Percentiles rank a stretch among this genome's conserved stretches.
phyloP scores from a whole-genome alignment of 1,140 invertebrate genomes.

The Drosophila navojoa region DNA sequence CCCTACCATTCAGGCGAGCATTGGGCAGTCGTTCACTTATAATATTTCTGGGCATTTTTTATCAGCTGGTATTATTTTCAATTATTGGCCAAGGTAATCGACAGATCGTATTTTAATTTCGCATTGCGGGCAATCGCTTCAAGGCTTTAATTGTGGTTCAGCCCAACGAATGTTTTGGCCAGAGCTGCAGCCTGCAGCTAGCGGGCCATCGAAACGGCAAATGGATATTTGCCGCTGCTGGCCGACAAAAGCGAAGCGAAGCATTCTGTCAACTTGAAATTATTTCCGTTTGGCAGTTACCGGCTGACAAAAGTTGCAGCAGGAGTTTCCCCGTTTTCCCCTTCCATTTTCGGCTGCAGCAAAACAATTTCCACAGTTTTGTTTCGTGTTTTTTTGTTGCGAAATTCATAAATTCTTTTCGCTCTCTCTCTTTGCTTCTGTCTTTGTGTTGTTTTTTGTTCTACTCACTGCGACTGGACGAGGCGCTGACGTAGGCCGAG shows the following conservation, averaged over 20 bases:
- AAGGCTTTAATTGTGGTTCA: slow-evolving; percentile 20
- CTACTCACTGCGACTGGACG: slow-evolving; percentile 85
- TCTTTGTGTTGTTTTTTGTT: neutral
- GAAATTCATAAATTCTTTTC: neutral
- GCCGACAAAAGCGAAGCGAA: slow-evolving; percentile 20
- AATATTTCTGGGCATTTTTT: neutral
- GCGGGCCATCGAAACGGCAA: slow-evolving; percentile 41
- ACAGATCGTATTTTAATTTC: slow-evolving; percentile 43
- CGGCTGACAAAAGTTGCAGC: slow-evolving; percentile 37
- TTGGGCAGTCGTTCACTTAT: too few species aligned
- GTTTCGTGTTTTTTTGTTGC: neutral
- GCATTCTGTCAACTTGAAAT: slow-evolving; percentile 36
- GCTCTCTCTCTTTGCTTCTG: neutral
- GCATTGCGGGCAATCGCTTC: slow-evolving; percentile 27
- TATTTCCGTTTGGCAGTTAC: slow-evolving; percentile 41
- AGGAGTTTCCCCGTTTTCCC: neutral
- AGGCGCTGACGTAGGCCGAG: slow-evolving; percentile 88
- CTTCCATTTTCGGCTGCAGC: too few species aligned
- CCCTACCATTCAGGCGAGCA: too few species aligned
- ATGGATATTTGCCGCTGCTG: slow-evolving; percentile 57
- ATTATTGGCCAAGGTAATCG: slow-evolving; percentile 37
- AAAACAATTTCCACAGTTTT: neutral
- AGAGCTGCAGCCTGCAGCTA: slow-evolving; percentile 15
- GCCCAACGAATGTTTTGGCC: neutral
- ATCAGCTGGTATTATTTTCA: slow-evolving; percentile 9